These are phyloP conservation scores for Glomeris marginata DNA, from an alignment of 2,888 invertebrate genomes.

Conservation along the genomic window DNA sequence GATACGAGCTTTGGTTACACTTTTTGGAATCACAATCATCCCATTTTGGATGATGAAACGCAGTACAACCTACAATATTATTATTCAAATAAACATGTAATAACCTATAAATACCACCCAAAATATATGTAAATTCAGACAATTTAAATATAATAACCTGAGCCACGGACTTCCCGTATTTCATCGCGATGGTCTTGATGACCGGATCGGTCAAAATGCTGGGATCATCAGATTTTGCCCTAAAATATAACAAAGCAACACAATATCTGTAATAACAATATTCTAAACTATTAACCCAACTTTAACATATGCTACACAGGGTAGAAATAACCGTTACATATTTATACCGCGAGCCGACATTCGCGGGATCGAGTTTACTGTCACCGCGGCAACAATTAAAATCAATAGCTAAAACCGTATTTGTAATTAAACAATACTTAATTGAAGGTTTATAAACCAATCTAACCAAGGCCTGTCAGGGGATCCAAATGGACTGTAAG, in stretches of 20 bases:
- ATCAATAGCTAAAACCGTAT: too few species aligned
- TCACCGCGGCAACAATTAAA: too few species aligned
- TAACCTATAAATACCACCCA: too few species aligned
- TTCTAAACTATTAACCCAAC: too few species aligned
- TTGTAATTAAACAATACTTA: too few species aligned
- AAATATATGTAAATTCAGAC: too few species aligned
- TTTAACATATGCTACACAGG: too few species aligned
- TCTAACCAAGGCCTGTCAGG: slow-evolving; percentile 46
- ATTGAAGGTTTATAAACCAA: background rate
- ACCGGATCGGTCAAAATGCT: slow-evolving; percentile 49
- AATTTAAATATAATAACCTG: too few species aligned
- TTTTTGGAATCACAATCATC: slow-evolving; percentile 9
- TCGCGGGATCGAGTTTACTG: too few species aligned
- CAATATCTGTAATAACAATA: too few species aligned
- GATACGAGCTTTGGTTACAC: slow-evolving; percentile 46
- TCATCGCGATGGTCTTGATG: slow-evolving; percentile 45
- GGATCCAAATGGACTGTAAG: slow-evolving; percentile 63
- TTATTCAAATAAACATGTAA: background rate
- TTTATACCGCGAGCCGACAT: too few species aligned
- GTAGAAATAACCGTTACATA: too few species aligned
- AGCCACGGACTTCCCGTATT: slow-evolving; percentile 47
- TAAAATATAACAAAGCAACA: background rate
- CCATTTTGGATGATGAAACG: slow-evolving; percentile 43
- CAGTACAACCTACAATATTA: slow-evolving; percentile 18
- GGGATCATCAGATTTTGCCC: slow-evolving; percentile 12